These are phyloP conservation scores for Sarcophaga variegata DNA, from an alignment of 2,888 invertebrate genomes.

Conservation along the genomic window DNA sequence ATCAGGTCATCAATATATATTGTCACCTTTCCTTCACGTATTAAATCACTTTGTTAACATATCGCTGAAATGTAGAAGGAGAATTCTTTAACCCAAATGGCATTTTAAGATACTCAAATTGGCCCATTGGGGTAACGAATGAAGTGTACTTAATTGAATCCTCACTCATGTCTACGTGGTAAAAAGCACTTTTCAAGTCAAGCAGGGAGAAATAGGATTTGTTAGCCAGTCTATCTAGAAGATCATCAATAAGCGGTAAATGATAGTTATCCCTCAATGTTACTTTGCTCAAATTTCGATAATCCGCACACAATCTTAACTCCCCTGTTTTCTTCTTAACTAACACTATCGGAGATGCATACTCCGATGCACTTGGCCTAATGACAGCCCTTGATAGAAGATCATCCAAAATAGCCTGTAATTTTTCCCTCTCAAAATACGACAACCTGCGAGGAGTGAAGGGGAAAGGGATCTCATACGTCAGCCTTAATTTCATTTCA, in stretches of 20 bases:
- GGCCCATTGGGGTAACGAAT: slow-evolving; percentile 60
- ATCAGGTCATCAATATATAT: slow-evolving; percentile 67
- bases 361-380: too few species aligned
- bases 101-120: slow-evolving; percentile 63
- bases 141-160: slow-evolving; percentile 59
- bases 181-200: slow-evolving; percentile 52
- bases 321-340: slow-evolving; percentile 56
- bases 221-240: slow-evolving; percentile 45
- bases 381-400: too few species aligned
- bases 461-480: too few species aligned
- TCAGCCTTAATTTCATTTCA: too few species aligned
- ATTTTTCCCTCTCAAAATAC: slow-evolving; percentile 35
- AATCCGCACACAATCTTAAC: slow-evolving; percentile 63
- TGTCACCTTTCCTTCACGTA: slow-evolving; percentile 16
- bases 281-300: slow-evolving; percentile 59
- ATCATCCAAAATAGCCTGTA: slow-evolving; percentile 43
- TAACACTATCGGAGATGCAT: too few species aligned
- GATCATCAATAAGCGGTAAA: slow-evolving; percentile 55
- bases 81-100: slow-evolving; percentile 49
- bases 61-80: slow-evolving; percentile 57
- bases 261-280: slow-evolving; percentile 61
- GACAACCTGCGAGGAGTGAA: too few species aligned
- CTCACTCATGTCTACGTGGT: slow-evolving; percentile 48
- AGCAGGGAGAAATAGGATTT: slow-evolving; percentile 46
- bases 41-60: slow-evolving; percentile 34